Evolutionary conservation across 2,113 vertebrate species (phyloP).

Genomic region (Dasyornis broadbenti): DNA sequence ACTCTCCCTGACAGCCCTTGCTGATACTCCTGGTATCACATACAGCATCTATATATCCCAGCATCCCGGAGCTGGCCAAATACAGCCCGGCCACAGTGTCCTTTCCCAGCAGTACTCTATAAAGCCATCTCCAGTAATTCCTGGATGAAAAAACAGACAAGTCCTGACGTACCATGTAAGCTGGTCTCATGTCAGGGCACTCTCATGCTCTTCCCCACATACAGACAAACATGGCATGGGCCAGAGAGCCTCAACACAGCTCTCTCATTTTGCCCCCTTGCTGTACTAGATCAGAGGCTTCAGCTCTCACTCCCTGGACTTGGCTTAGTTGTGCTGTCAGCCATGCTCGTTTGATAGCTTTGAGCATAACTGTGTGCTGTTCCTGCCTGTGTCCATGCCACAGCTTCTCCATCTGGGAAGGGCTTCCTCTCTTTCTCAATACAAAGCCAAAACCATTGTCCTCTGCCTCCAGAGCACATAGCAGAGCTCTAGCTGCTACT

Average conservation of each 20-base stretch:
- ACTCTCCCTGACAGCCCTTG: neutral
- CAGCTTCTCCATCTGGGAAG: neutral
- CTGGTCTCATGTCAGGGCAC: neutral
- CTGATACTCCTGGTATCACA: neutral
- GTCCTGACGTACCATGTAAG: neutral
- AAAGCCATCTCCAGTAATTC: neutral
- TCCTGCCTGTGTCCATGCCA: neutral
- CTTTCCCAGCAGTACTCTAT: neutral
- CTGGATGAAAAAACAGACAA: neutral
- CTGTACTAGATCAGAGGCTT: neutral
- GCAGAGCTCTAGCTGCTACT: neutral
- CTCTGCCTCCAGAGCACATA: neutral
- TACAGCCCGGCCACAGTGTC: accelerated
- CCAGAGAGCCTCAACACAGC: neutral
- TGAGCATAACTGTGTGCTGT: neutral
- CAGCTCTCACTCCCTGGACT: neutral
- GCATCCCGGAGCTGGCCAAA: neutral
- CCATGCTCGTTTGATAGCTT: neutral
- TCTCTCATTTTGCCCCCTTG: neutral
- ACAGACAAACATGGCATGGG: neutral
- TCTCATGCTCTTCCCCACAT: neutral
- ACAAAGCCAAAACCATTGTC: neutral
- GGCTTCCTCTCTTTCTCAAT: neutral
- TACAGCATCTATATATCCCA: neutral
- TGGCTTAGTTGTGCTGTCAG: neutral